Conservation (phyloP, 1,140 invertebrate species). For the Eufriesea mexicana region DNA sequence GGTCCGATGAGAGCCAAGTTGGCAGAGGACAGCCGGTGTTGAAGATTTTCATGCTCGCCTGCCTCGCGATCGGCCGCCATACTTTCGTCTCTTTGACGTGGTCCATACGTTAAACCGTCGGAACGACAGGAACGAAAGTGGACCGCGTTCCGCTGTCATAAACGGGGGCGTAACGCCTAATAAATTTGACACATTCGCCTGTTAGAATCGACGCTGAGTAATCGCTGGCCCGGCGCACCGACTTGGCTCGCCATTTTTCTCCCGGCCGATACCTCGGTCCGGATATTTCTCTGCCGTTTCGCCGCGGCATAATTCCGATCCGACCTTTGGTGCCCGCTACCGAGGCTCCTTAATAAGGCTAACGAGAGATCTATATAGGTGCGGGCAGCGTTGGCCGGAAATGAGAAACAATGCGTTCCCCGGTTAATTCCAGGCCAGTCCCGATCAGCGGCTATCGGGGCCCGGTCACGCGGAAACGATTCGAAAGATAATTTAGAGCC, state of each 20-base stretch:
- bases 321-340: no score
- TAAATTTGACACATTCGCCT: conserved; percentile 7
- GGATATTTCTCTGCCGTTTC: no score
- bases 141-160: background rate
- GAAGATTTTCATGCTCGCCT: conserved; percentile 21
- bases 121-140: background rate
- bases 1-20: conserved; percentile 24
- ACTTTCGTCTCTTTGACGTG: conserved; percentile 5
- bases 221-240: background rate
- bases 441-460: conserved; percentile 3
- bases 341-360: background rate
- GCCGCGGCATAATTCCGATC: background rate
- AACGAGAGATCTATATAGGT: background rate
- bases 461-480: conserved; percentile 12
- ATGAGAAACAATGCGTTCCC: background rate
- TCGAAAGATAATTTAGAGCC: conserved; percentile 43
- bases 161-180: conserved; percentile 7
- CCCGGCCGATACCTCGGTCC: no score
- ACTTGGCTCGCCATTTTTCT: conserved; percentile 13
- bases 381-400: background rate
- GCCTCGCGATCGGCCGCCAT: background rate
- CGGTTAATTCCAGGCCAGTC: background rate
- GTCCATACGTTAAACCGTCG: background rate
- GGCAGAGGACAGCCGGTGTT: conserved; percentile 1
- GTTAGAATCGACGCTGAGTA: conserved; percentile 4